Percentiles rank a stretch among this genome's conserved stretches.
Evolutionary conservation across 1,140 invertebrate species (phyloP).

Genomic region (Heliconius hermathena): DNA sequence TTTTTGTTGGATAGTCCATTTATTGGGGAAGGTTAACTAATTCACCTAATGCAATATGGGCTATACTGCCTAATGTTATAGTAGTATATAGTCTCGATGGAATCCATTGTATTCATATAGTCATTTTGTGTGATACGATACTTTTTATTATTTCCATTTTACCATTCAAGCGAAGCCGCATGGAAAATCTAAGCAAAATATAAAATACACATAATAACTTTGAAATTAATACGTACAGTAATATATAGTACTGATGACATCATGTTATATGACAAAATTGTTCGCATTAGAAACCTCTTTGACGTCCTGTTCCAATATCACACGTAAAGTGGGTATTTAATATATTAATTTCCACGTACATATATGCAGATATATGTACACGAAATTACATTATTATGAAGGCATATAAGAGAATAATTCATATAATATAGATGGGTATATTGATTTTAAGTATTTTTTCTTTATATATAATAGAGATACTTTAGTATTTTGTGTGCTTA

Average conservation of each 20-base stretch:
- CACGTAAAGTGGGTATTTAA: constrained; percentile 6
- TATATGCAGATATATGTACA: background rate
- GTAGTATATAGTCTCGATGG: too few species aligned
- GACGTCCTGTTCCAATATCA: background rate
- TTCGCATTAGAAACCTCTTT: background rate
- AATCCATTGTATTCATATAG: too few species aligned
- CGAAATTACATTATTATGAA: background rate
- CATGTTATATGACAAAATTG: background rate
- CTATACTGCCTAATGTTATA: background rate
- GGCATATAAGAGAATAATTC: background rate
- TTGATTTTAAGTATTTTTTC: background rate
- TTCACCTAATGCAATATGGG: too few species aligned
- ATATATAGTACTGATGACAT: background rate
- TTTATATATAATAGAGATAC: background rate
- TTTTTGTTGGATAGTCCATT: too few species aligned
- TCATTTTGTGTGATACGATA: too few species aligned
- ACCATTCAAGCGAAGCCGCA: too few species aligned
- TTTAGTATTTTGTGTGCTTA: background rate
- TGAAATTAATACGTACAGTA: background rate
- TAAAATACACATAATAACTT: too few species aligned
- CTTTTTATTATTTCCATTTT: too few species aligned
- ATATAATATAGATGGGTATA: background rate
- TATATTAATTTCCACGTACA: background rate
- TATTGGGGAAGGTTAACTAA: too few species aligned
- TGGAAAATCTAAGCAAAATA: too few species aligned